A percentile compares a stretch with the other conserved stretches of the same genome.
These are phyloP conservation scores for Cerastoderma edule DNA, from an alignment of 2,888 invertebrate species.

Conservation along the genomic window DNA sequence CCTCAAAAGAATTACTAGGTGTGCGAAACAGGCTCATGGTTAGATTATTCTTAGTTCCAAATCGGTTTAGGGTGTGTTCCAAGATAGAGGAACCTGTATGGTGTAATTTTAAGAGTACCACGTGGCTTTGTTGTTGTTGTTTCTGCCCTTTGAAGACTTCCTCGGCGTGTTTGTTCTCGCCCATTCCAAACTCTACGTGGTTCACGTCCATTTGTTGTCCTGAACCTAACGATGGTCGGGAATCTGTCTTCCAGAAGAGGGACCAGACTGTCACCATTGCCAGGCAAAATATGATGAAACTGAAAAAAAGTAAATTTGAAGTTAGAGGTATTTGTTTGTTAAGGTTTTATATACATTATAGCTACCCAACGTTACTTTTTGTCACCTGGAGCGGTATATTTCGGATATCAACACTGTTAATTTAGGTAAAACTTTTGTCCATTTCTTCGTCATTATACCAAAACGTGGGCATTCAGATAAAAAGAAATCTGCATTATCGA, in stretches of 20 bases:
- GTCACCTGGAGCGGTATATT: too few species aligned
- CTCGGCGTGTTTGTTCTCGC: not conserved
- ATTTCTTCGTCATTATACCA: too few species aligned
- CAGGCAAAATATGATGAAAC: not conserved
- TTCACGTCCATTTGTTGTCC: not conserved
- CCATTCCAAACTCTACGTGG: constrained; percentile 5
- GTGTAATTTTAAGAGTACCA: not conserved
- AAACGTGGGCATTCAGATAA: too few species aligned
- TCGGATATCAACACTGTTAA: too few species aligned
- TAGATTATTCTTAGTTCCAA: constrained; percentile 2
- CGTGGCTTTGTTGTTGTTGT: too few species aligned
- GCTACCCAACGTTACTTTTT: too few species aligned
- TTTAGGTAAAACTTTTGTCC: too few species aligned
- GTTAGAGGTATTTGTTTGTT: too few species aligned
- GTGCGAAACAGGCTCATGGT: not conserved
- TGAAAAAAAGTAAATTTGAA: constrained; percentile 4
- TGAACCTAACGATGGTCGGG: not conserved
- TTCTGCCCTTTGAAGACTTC: not conserved
- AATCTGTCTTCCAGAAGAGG: not conserved
- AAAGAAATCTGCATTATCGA: too few species aligned
- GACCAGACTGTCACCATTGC: not conserved
- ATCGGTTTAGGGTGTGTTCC: not conserved
- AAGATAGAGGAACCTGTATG: not conserved
- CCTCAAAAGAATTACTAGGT: not conserved
- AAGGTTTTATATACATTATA: too few species aligned